Conservation (phyloP, 2,797 vertebrate genomes). For the Smutsia gigantea region DNA sequence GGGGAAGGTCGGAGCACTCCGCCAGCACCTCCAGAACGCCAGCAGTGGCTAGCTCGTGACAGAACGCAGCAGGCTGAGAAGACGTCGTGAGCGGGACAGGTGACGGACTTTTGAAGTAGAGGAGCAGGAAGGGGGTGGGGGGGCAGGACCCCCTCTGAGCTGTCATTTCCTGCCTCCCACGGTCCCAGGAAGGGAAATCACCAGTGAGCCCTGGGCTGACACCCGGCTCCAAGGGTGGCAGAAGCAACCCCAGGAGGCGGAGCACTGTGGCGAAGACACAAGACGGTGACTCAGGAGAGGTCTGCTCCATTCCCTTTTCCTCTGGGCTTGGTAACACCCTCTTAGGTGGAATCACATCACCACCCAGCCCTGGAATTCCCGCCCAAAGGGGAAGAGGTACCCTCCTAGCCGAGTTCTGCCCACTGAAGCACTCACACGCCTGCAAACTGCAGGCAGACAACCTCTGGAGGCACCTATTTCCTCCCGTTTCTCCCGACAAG, state of each 20-base stretch:
- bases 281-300: constrained; percentile 48
- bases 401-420: background rate
- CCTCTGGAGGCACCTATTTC: background rate
- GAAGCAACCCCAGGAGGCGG: background rate
- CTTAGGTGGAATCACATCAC: constrained; percentile 18
- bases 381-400: constrained; percentile 24
- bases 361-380: constrained; percentile 61
- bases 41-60: background rate
- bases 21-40: background rate
- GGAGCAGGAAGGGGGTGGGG: background rate
- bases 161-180: background rate
- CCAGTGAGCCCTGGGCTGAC: background rate
- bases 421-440: background rate
- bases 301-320: constrained; percentile 44
- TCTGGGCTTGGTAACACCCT: background rate
- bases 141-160: background rate
- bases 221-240: background rate
- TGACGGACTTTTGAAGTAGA: background rate
- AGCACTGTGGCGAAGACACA: background rate
- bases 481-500: background rate
- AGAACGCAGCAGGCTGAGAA: background rate
- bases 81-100: background rate
- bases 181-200: background rate
- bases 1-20: background rate
- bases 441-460: background rate